These are phyloP conservation scores for Rhea americana DNA, from an alignment of 2,113 vertebrate species.

Conservation along the genomic window DNA sequence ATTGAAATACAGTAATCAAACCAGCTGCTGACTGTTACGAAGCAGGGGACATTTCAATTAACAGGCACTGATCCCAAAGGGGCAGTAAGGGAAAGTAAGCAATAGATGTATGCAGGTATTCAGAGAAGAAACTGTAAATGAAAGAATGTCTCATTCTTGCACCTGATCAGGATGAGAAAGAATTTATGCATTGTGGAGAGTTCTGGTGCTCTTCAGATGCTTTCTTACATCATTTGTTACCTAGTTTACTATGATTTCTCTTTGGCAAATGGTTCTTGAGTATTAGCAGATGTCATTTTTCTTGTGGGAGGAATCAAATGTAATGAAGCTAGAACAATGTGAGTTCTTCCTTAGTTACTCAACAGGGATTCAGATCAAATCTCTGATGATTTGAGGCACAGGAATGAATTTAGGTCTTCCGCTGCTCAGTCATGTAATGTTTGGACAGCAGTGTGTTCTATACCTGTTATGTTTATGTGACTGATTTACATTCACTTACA, in stretches of 20 bases:
- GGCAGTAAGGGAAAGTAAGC: slow-evolving; percentile 50
- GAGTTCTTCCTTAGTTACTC: background rate
- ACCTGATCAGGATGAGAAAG: background rate
- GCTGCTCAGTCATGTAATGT: background rate
- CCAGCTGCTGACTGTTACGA: slow-evolving; percentile 49
- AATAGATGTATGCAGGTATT: slow-evolving; percentile 23
- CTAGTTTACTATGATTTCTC: background rate
- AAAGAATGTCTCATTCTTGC: background rate
- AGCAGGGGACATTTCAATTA: slow-evolving; percentile 65
- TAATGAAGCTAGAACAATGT: background rate
- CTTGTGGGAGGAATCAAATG: background rate
- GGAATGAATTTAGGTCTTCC: background rate
- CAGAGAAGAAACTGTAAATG: background rate
- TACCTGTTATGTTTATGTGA: background rate
- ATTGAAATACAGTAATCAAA: slow-evolving; percentile 71
- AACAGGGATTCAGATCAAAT: background rate
- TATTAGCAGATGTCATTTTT: background rate
- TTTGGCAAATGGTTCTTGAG: background rate
- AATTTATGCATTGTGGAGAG: background rate
- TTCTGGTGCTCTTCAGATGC: background rate
- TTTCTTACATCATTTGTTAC: background rate
- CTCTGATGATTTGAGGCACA: background rate
- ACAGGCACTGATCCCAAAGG: slow-evolving; percentile 64
- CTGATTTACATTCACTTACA: background rate
- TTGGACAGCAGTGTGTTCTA: accelerated